Evolutionary conservation across 2,888 invertebrate genomes (phyloP), one percentile per base, ranked within the genome.

Genomic region (Alsophila aescularia): DNA sequence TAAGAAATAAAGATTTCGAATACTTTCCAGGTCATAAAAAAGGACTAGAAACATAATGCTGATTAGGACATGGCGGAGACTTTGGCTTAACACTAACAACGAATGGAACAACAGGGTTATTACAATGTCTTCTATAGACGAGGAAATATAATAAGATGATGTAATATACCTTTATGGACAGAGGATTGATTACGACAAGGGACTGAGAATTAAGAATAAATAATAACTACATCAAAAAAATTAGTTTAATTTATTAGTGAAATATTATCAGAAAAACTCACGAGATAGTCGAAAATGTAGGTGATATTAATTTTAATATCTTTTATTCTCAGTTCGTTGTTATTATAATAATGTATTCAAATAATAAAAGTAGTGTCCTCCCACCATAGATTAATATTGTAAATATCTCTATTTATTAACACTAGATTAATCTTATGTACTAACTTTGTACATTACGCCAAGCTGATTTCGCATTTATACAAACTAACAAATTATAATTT

Each of bases 391-490:
- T 66, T 66, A 63, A 64, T 69, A 58, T 75, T 85, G 85, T 90
- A 89, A 87, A 90, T 90, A 89, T 79, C 73, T 77, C 72, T 78
- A 83, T 82, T 81, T 85, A 84, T 84, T 81, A 76, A 64, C 69
- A 73, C 69, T 74, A 76, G 72, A 71, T 65, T 62, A 67, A 66
- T 70, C 66, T 52, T 62, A 70, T 69, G 79, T 77, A 83, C 81
- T 86, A 78, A 85, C 82, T 82, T 83, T 62, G 85, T 87, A 85
- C 79, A 83, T 75, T 75, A 63, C 15, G 60, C 61, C 58, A 70
- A 70, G 79, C 80, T 85, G 72, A 77, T 87, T 83, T 83, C 84
- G 90, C 90, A 90, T 90, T 90, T 90, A 90, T 62, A 75, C 68
- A 73, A 73, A 74, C 69, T 67, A 73, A 73, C 24, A 70, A 69